A percentile compares a stretch with the other conserved stretches of the same genome.
Conservation (phyloP, 2,888 invertebrate genomes). For the Plutella xylostella region DNA sequence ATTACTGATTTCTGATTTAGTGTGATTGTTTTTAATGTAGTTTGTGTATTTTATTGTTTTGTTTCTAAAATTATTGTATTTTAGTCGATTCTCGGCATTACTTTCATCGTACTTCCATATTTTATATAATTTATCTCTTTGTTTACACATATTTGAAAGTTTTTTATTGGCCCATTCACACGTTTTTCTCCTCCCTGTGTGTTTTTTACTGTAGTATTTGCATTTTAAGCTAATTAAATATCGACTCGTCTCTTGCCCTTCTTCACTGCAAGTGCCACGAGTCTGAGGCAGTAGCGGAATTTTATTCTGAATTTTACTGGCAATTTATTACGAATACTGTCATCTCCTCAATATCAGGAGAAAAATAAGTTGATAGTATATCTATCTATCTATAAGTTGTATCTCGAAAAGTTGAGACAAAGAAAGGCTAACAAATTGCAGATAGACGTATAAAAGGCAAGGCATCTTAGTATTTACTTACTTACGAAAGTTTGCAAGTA, state of each 20-base stretch:
- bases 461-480: too few species aligned
- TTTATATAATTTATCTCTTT: conserved; percentile 7
- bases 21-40: conserved; percentile 7
- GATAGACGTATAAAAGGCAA: too few species aligned
- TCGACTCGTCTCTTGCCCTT: not conserved
- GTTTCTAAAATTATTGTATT: conserved; percentile 14
- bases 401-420: too few species aligned
- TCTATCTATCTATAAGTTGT: too few species aligned
- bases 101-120: conserved; percentile 5
- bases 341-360: too few species aligned
- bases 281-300: not conserved
- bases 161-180: conserved; percentile 10
- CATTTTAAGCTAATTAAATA: too few species aligned
- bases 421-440: too few species aligned
- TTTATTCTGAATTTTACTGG: not conserved
- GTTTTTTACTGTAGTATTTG: not conserved
- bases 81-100: conserved; percentile 7
- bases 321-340: too few species aligned
- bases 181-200: not conserved
- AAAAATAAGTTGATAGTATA: too few species aligned
- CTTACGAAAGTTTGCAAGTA: too few species aligned
- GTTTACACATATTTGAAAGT: conserved; percentile 10
- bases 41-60: conserved; percentile 12
- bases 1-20: conserved; percentile 8
- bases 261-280: not conserved